These are phyloP conservation scores for Malacoraja senta DNA, from an alignment of 2,797 vertebrate species.

Conservation along the genomic window DNA sequence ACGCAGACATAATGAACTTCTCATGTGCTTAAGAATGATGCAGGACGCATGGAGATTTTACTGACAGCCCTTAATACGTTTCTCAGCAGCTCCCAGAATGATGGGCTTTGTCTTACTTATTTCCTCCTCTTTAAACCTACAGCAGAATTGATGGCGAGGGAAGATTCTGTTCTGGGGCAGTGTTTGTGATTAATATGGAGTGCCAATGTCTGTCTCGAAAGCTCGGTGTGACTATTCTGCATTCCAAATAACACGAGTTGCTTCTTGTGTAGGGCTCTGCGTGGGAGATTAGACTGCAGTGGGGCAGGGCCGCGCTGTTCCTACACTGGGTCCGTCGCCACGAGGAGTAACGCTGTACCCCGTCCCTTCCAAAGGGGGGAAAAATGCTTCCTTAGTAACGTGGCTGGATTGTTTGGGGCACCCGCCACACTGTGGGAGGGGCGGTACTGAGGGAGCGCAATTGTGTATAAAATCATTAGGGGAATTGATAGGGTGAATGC, in stretches of 20 bases:
- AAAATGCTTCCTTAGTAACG: background rate
- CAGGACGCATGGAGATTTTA: slow-evolving; percentile 68
- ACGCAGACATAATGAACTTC: slow-evolving; percentile 74
- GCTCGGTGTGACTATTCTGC: slow-evolving; percentile 52
- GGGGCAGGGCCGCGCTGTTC: background rate
- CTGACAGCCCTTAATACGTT: slow-evolving; percentile 79
- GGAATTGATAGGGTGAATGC: too few species aligned
- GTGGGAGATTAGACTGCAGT: background rate
- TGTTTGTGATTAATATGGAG: slow-evolving; percentile 65
- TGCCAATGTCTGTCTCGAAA: slow-evolving; percentile 62
- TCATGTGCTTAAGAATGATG: slow-evolving; percentile 82
- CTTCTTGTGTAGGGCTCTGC: slow-evolving; percentile 14
- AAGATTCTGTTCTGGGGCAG: slow-evolving; percentile 70
- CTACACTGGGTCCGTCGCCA: too few species aligned
- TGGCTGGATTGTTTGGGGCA: background rate
- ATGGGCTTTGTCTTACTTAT: slow-evolving; percentile 62
- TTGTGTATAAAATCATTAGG: too few species aligned
- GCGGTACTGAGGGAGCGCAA: too few species aligned
- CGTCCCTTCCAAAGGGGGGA: background rate
- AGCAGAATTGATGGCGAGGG: slow-evolving; percentile 74
- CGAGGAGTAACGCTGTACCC: background rate
- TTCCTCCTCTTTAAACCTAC: slow-evolving; percentile 63
- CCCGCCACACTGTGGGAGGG: too few species aligned
- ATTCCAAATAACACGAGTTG: slow-evolving; percentile 42
- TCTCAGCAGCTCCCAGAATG: slow-evolving; percentile 62